Conservation (phyloP, 2,888 invertebrate species). For the Eudasyphora cyanicolor region DNA sequence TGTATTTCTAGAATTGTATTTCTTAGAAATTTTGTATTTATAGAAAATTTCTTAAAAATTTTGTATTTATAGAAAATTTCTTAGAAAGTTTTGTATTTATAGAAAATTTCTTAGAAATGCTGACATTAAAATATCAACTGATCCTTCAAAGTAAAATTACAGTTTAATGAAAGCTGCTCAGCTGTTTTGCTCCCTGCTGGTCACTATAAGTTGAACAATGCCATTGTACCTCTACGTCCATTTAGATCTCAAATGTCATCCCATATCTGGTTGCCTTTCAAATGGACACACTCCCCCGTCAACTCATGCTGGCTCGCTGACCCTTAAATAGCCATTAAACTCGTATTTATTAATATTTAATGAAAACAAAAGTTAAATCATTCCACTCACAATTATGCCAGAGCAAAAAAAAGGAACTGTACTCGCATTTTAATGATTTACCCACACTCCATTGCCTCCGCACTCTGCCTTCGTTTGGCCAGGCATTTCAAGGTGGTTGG, state of each 20-base stretch:
- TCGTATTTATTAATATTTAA: conserved; percentile 60
- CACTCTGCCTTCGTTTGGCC: too few relatives aligned
- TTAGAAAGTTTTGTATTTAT: too few relatives aligned
- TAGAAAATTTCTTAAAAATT: too few relatives aligned
- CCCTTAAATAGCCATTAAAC: conserved; percentile 55
- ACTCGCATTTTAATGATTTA: conserved; percentile 38
- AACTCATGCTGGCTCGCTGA: conserved; percentile 27
- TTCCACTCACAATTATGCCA: conserved; percentile 33
- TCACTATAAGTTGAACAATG: neutral
- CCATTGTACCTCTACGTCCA: neutral
- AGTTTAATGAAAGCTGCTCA: too few relatives aligned
- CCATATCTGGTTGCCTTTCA: neutral
- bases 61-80: too few relatives aligned
- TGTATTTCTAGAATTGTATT: too few relatives aligned
- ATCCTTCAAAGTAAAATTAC: too few relatives aligned
- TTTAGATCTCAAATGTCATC: neutral
- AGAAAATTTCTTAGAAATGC: too few relatives aligned
- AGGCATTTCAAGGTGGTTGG: conserved; percentile 58
- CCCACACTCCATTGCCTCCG: conserved; percentile 41
- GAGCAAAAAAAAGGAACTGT: conserved; percentile 47
- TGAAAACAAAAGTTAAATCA: conserved; percentile 64
- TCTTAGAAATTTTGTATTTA: too few relatives aligned
- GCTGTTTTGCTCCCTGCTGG: neutral
- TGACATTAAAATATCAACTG: too few relatives aligned
- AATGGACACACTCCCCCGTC: conserved; percentile 3